Evolutionary conservation across 2,888 invertebrate species (phyloP).

Genomic region (Acanthosepion pharaonis): DNA sequence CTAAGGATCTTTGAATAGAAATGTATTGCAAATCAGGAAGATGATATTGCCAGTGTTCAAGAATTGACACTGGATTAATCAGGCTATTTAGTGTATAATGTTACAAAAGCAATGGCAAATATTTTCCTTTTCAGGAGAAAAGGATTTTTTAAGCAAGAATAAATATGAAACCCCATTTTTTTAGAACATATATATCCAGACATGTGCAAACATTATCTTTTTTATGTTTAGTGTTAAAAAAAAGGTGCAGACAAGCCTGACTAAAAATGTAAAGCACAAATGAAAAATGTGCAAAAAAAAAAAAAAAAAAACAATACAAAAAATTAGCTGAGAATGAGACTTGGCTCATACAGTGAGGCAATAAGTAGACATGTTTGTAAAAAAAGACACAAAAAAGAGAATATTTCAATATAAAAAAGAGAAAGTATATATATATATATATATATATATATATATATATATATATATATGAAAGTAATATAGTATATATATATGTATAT

Average conservation of each 20-base stretch:
- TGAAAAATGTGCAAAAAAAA: background rate
- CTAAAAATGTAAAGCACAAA: background rate
- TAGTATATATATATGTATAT: background rate
- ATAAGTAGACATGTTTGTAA: background rate
- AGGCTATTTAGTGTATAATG: background rate
- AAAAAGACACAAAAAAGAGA: too few relatives aligned
- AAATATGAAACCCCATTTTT: background rate
- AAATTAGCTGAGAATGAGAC: background rate
- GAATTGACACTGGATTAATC: too few relatives aligned
- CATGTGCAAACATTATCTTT: background rate
- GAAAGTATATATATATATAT: background rate
- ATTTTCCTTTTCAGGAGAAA: background rate
- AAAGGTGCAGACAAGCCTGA: background rate
- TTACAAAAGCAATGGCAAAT: background rate
- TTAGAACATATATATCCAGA: background rate
- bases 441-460: conserved; percentile 2
- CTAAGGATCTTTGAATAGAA: background rate
- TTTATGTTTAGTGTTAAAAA: background rate
- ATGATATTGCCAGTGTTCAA: too few relatives aligned
- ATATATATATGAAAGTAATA: background rate
- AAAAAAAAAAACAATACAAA: background rate
- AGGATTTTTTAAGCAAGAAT: background rate
- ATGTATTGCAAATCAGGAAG: background rate
- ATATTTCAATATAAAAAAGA: too few relatives aligned
- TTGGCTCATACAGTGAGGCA: background rate